Base-by-base conservation (phyloP, 2,888 invertebrate species). In the Scelioninae gen. 2 region DNA sequence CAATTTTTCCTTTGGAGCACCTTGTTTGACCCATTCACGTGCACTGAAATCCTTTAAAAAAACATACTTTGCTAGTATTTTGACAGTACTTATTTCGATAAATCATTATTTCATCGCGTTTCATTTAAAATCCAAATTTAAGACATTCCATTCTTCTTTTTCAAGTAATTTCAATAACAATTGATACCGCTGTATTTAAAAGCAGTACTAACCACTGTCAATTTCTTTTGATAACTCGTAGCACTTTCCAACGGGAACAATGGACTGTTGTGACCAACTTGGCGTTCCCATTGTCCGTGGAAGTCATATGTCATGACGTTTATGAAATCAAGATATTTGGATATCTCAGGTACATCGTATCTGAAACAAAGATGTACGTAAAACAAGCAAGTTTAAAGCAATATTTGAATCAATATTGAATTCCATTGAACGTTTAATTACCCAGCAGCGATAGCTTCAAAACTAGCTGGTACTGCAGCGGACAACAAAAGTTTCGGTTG, bases 271-370 rank as follows among this genome's bases (percentile, higher is more conserved):
- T 96, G 96, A 3, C 96, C 96, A 1, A 96, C 96, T 76, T 94
- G 94, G 69, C 95, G 90, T 84, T 96, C 96, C 96, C 96, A 96
- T 84, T 96, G 95, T 0, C 96, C 96, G 82, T 96, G 96, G 90
- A 96, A 96, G 85, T 96, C 96, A 83, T 96, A 97, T 0, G 96
- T 96, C 96, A 96, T 96, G 7, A 96, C 93, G 84, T 96, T 96
- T 84, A 96, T 95, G 83, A 94, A 96, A 87, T 97, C 96, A 82
- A 96, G 88, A 83, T 95, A 96, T 87, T 96, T 96, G 2, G 96
- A 93, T 77, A 97, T 95, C 87, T 96, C 96, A 0, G 95, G 94
- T 0, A 96, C 96, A 80, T 96, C 96, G 80, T 96, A 96, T 4
- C 89, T 89, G 76, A 65, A 75, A 74, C 16, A 4, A 13, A 13